Evolutionary conservation across 2,888 invertebrate species (phyloP).

Genomic region (Cantharis flavilabris): DNA sequence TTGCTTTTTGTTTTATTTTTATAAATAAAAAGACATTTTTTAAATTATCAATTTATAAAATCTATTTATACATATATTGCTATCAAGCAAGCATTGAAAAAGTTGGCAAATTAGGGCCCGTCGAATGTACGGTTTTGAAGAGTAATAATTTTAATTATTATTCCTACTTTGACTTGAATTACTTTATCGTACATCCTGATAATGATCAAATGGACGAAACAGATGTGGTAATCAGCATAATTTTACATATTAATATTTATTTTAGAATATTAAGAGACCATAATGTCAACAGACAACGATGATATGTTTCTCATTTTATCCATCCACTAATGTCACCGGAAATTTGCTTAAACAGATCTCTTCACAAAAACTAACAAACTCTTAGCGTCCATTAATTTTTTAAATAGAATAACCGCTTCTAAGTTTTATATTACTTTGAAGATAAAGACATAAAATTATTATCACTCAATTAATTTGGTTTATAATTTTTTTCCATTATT

Average conservation of each 20-base stretch:
- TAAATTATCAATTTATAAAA: too few species aligned
- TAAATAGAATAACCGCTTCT: background rate
- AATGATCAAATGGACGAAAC: background rate
- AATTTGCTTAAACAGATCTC: background rate
- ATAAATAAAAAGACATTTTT: background rate
- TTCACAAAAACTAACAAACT: background rate
- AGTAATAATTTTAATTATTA: background rate
- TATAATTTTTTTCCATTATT: background rate
- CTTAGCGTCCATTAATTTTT: background rate
- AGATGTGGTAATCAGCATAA: background rate
- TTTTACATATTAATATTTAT: background rate
- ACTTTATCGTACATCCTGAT: background rate
- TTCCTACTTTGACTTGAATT: background rate
- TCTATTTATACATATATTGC: too few species aligned
- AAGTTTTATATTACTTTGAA: background rate
- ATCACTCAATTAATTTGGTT: background rate
- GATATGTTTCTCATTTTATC: background rate
- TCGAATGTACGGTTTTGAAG: too few species aligned
- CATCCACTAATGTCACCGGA: background rate
- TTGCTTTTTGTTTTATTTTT: background rate
- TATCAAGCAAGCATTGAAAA: too few species aligned
- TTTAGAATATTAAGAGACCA: background rate
- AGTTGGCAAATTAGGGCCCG: too few species aligned
- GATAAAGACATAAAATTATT: background rate
- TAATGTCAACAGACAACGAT: background rate